Base-by-base conservation (phyloP, 2,888 invertebrate genomes). In the Phaonia tiefii region DNA sequence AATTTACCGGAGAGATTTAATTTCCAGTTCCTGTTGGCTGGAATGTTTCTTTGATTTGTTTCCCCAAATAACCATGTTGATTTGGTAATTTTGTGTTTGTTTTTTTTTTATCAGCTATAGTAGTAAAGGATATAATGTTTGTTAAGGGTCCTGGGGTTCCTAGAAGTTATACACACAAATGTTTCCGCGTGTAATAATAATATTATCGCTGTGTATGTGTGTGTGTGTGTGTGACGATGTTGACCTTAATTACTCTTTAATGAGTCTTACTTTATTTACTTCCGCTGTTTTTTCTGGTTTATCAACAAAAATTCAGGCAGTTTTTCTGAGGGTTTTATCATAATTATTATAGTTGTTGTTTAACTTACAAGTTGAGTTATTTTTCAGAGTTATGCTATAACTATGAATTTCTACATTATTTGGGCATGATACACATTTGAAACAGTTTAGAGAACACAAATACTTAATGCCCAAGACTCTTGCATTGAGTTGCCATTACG, bases 241-340 rank as follows among this genome's bases (percentile, higher is more conserved):
- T 81, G 81, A 78, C 81, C 78, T 78, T 81, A 81, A 81, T 81
- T 81, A 81, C 81, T 67, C 75, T 69, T 72, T 81, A 81, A 81
- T 78, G 77, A 81, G 77, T 78, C 75, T 17, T 67, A 56, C 71
- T 58, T 78, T 78, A 73, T 80, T 46, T 65, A 58, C 71, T 69
- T 76, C 25, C 65, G 42, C 39, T 13, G 20, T 63, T 39, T 63
- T 39, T 42, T 63, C 22, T 39, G 39, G 22, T 42, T 63, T 63
- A 63, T 63, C 63, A 63, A 63, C 63, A 11, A 20, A 42, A 63
- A 63, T 42, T 42, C 63, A 63, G 63, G 42, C 39, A 63, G 37
- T 22, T 39, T 63, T 63, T 63, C 20, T 17, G 42, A 20, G 11
- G 13, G 39, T 39, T 15, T 44, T 44, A 44, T 10, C 26, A 58